Percentiles rank a stretch among this genome's conserved stretches.
Evolutionary conservation across 2,888 invertebrate species (phyloP).

Genomic region (Laothoe populi): DNA sequence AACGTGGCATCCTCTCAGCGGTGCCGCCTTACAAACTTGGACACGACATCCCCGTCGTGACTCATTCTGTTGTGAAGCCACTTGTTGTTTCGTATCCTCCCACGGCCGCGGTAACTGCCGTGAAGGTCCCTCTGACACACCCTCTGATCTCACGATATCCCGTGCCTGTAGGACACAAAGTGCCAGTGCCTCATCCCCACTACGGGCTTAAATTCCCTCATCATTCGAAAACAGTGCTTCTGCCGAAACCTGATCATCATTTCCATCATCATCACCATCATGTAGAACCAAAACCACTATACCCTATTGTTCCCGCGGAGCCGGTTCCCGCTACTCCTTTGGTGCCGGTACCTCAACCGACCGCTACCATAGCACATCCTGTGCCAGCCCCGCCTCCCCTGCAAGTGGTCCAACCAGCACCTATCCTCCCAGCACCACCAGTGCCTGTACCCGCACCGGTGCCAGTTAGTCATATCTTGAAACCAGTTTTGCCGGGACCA

Average conservation of each 20-base stretch:
- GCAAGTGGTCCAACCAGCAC: slow-evolving; percentile 48
- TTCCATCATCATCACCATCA: slow-evolving; percentile 79
- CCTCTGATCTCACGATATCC: slow-evolving; percentile 63
- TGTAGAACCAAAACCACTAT: slow-evolving; percentile 62
- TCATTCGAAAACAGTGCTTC: slow-evolving; percentile 56
- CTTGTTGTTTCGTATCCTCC: slow-evolving; percentile 78
- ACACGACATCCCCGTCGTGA: slow-evolving; percentile 75
- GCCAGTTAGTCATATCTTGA: slow-evolving; percentile 54
- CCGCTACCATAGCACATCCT: slow-evolving; percentile 56
- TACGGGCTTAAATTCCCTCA: slow-evolving; percentile 71
- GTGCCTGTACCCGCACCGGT: slow-evolving; percentile 50
- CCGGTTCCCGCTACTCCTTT: slow-evolving; percentile 52
- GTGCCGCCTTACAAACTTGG: slow-evolving; percentile 80
- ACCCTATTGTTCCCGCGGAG: slow-evolving; percentile 60
- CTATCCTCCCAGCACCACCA: slow-evolving; percentile 45
- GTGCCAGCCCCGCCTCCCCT: slow-evolving; percentile 59
- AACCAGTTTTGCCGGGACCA: slow-evolving; percentile 54
- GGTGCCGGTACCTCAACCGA: slow-evolving; percentile 56
- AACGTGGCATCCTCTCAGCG: slow-evolving; percentile 68
- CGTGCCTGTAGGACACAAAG: slow-evolving; percentile 65
- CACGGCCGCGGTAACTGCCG: slow-evolving; percentile 71
- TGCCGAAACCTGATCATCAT: slow-evolving; percentile 65
- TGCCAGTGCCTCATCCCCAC: slow-evolving; percentile 67
- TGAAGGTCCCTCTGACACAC: slow-evolving; percentile 72
- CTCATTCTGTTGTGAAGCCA: slow-evolving; percentile 78